These are phyloP conservation scores for Cichladusa arquata DNA, from an alignment of 2,113 vertebrate genomes.

Conservation along the genomic window DNA sequence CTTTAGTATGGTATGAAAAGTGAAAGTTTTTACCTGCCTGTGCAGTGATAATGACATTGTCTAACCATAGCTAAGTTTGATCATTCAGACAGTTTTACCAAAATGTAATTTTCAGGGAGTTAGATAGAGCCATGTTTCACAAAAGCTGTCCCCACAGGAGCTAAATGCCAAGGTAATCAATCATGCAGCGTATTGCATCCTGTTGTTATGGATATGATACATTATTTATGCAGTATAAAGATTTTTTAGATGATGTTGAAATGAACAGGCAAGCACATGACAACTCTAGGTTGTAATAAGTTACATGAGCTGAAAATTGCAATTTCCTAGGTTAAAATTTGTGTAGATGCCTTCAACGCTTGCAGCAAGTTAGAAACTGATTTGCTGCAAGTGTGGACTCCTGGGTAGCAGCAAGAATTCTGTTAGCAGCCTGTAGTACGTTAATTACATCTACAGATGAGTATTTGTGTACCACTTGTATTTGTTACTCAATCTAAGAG, in stretches of 20 bases:
- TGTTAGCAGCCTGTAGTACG: neutral
- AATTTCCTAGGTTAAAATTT: neutral
- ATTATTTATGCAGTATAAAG: slow-evolving; percentile 48
- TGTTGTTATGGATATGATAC: slow-evolving; percentile 37
- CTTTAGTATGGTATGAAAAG: neutral
- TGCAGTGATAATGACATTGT: neutral
- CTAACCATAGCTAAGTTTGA: neutral
- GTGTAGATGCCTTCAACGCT: neutral
- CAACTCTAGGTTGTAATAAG: neutral
- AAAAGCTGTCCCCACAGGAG: slow-evolving; percentile 25
- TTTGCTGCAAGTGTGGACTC: neutral
- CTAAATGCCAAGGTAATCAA: slow-evolving; percentile 54
- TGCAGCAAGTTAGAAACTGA: neutral
- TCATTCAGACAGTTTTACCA: neutral
- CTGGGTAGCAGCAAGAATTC: fast-evolving
- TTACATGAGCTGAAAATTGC: slow-evolving; percentile 25
- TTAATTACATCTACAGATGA: neutral
- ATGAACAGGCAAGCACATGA: neutral
- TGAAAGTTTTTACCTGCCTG: neutral
- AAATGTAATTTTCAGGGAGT: slow-evolving; percentile 43
- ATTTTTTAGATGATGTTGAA: slow-evolving; percentile 46
- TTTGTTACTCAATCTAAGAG: neutral
- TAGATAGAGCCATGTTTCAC: slow-evolving; percentile 29
- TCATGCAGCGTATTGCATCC: neutral
- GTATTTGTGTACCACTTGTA: neutral